Evolutionary conservation across 2,888 invertebrate species (phyloP).

Genomic region (Aporophyla nigra): DNA sequence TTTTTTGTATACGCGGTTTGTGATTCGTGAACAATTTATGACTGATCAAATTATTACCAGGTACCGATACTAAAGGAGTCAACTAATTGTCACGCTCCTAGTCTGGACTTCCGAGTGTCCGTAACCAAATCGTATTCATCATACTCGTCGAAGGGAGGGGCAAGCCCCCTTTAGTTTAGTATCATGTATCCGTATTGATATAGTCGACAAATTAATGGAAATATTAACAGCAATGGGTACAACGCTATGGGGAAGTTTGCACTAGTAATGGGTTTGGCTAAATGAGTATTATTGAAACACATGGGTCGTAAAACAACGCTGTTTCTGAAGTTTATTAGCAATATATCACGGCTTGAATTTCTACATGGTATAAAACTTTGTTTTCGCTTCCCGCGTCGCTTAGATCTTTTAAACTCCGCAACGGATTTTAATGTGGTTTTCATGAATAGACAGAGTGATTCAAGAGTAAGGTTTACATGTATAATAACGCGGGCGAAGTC

Average conservation of each 20-base stretch:
- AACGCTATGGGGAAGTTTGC: constrained; percentile 45
- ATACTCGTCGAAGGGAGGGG: not conserved
- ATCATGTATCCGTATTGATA: not conserved
- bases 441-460: too few relatives aligned
- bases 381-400: too few relatives aligned
- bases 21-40: not conserved
- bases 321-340: constrained; percentile 15
- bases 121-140: not conserved
- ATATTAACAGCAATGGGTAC: constrained; percentile 11
- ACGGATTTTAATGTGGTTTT: too few relatives aligned
- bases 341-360: constrained; percentile 19
- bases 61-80: not conserved
- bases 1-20: not conserved
- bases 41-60: not conserved
- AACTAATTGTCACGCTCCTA: not conserved
- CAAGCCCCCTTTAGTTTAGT: not conserved
- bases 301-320: constrained; percentile 22
- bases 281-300: constrained; percentile 33
- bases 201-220: constrained; percentile 1
- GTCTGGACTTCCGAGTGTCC: constrained; percentile 7
- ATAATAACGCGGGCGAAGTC: too few relatives aligned
- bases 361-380: too few relatives aligned
- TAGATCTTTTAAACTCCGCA: too few relatives aligned
- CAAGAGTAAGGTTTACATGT: too few relatives aligned
- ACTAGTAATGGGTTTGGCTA: constrained; percentile 33